Evolutionary conservation across 2,113 vertebrate species (phyloP), one percentile per base, ranked within the genome.

Genomic region (Gallinago paraguaiae): DNA sequence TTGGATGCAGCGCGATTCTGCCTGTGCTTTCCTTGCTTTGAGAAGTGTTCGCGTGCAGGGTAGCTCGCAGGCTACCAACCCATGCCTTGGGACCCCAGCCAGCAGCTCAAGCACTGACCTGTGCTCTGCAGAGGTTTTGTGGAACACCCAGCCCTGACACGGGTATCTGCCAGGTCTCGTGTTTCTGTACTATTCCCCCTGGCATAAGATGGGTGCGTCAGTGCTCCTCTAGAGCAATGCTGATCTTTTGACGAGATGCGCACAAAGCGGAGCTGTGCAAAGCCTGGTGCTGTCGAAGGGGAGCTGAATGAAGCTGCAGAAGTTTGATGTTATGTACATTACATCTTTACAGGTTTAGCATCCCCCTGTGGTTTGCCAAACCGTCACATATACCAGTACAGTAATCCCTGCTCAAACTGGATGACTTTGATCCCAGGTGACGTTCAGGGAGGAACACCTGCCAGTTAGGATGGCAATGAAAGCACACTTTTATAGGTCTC

Each of bases 161-260:
- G 13, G 20, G 27, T 41, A 71, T 86, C 23, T 75, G 11, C 50
- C 24, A 25, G 33, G 30, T 11, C 11, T 5, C 1, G 13, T 3
- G 11, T 33, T 61, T 48, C 59, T 45, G 33, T 30, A 65, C 17
- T 57, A 0, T 18, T 78, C 48, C 18, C 18, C 6, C 39, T 35
- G 20, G 56, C 2, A 0, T 18, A 48, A 28, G 22, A 7, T 4
- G 2, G 7, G 17, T 25, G 31, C 43, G 13, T 18, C 18, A 14
- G 8, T 54, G 8, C 23, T 63, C 6, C 0, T 10, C 76, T 35
- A 30, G 74, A 19, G 7, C 1, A 3, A 17, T 0, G 0, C 24
- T 56, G 35, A 31, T 4, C 43, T 37, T 59, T 31, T 24, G 24
- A 4, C 22, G 18, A 46, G 46, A 9, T 13, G 12, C 23, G 33